phyloP scores from a whole-genome alignment of 2,888 invertebrate genomes.

The Caenorhabditis sp. region DNA sequence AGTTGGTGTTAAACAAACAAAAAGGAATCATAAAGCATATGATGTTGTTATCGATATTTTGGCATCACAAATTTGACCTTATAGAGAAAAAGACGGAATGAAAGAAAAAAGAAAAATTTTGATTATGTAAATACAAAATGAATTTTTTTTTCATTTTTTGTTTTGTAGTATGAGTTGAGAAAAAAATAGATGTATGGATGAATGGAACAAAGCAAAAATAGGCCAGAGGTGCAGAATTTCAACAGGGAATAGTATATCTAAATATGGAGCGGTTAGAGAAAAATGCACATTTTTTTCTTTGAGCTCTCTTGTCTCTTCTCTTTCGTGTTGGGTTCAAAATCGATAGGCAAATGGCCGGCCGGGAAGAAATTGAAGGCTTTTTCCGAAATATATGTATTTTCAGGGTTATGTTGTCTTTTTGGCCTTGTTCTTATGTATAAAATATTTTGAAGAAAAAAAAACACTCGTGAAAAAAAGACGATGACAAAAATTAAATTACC shows the following conservation, averaged over 20 bases:
- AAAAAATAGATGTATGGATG: neutral
- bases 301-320: neutral
- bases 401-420: neutral
- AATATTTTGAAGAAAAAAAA: neutral
- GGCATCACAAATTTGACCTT: too few species aligned
- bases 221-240: neutral
- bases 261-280: neutral
- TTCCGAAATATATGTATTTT: neutral
- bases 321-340: constrained; percentile 1
- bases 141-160: neutral
- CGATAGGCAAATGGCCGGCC: constrained; percentile 1
- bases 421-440: neutral
- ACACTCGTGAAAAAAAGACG: neutral
- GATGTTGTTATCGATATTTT: too few species aligned
- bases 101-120: too few species aligned
- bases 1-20: too few species aligned
- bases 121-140: too few species aligned
- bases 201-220: neutral
- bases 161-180: neutral
- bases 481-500: too few species aligned
- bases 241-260: neutral
- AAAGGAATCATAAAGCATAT: too few species aligned
- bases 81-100: too few species aligned
- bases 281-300: neutral
- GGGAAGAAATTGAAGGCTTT: neutral